phyloP scores from a whole-genome alignment of 1,140 invertebrate species.

The Maconellicoccus hirsutus region DNA sequence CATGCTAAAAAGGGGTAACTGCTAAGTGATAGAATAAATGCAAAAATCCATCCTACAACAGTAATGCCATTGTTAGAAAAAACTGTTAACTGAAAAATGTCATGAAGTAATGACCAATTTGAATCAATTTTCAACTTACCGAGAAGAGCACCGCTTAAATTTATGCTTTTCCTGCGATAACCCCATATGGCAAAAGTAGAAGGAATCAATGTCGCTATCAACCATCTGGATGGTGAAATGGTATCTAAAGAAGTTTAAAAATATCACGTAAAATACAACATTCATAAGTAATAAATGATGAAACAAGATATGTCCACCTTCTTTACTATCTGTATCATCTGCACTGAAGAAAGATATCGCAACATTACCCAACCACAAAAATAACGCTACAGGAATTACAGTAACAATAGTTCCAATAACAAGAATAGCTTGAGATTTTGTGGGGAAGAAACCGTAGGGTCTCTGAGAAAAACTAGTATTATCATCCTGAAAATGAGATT shows the following conservation, averaged over 20 bases:
- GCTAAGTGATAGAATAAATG: conserved; percentile 66
- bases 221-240: conserved; percentile 60
- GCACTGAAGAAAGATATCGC: conserved; percentile 47
- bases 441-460: conserved; percentile 8
- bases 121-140: conserved; percentile 38
- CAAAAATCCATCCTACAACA: conserved; percentile 52
- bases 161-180: conserved; percentile 51
- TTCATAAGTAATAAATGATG: conserved; percentile 17
- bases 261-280: conserved; percentile 24
- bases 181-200: conserved; percentile 53
- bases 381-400: conserved; percentile 55
- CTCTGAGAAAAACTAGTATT: background rate
- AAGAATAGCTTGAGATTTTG: conserved; percentile 31
- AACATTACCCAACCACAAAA: conserved; percentile 57
- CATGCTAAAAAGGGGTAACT: conserved; percentile 63
- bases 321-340: conserved; percentile 41
- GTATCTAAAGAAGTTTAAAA: conserved; percentile 42
- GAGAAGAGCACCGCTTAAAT: conserved; percentile 53
- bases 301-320: conserved; percentile 7
- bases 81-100: background rate
- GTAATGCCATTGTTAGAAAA: too few relatives aligned
- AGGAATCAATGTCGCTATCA: conserved; percentile 54
- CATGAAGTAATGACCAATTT: background rate
- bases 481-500: background rate
- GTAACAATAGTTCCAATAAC: conserved; percentile 49